Evolutionary conservation across 2,113 vertebrate species (phyloP).

Genomic region (Heterocephalus glaber): DNA sequence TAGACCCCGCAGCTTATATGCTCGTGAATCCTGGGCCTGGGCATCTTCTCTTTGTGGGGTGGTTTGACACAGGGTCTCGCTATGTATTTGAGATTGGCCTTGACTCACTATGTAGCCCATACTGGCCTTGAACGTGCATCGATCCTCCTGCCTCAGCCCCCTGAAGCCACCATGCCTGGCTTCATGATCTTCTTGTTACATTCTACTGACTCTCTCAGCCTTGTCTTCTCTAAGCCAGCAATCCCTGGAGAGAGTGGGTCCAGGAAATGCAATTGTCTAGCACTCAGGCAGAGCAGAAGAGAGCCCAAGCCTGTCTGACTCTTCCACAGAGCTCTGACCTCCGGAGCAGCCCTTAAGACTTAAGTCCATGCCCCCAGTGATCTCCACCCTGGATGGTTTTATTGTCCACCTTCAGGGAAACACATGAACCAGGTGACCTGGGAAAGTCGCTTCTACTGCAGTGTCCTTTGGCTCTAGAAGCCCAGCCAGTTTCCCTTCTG

Average conservation of each 20-base stretch:
- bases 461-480: conserved; percentile 56
- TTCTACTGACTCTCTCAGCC: neutral
- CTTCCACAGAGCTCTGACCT: neutral
- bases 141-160: neutral
- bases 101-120: neutral
- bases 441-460: neutral
- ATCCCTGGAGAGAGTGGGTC: neutral
- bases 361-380: neutral
- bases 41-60: neutral
- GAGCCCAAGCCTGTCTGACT: neutral
- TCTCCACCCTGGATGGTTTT: neutral
- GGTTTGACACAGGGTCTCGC: neutral
- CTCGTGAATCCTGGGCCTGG: neutral
- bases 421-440: conserved; percentile 9
- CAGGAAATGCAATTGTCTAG: neutral
- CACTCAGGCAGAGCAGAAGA: neutral
- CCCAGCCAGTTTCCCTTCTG: conserved; percentile 17
- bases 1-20: neutral
- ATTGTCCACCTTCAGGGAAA: neutral
- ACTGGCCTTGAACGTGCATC: neutral
- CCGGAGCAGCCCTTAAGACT: too few relatives aligned
- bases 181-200: neutral
- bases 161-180: neutral
- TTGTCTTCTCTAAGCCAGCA: neutral
- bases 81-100: neutral